Evolutionary conservation across 2,797 vertebrate species (phyloP).

Genomic region (Megalops cyprinoides): DNA sequence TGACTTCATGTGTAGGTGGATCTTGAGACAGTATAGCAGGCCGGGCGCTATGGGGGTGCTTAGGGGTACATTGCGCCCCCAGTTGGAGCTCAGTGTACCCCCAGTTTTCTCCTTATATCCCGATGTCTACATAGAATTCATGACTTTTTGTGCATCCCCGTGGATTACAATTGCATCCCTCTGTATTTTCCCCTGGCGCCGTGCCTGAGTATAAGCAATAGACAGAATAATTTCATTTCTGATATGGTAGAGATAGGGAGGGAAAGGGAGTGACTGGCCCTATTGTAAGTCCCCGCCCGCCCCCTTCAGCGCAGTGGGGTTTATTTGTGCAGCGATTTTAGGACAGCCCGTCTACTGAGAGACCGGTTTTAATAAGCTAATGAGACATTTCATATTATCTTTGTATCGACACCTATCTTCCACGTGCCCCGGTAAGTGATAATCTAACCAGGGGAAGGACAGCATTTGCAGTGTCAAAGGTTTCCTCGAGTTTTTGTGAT

Average conservation of each 20-base stretch:
- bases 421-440: background rate
- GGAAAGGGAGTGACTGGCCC: background rate
- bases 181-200: no score
- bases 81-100: no score
- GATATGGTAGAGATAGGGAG: background rate
- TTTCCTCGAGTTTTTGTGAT: background rate
- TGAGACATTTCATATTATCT: no score
- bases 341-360: background rate
- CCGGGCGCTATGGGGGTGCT: no score
- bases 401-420: background rate
- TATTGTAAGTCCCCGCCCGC: no score
- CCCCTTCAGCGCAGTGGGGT: background rate
- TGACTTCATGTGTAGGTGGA: slow-evolving; percentile 3
- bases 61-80: no score
- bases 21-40: background rate
- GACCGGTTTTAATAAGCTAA: no score
- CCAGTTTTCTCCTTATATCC: no score
- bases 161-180: no score
- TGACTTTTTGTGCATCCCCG: no score
- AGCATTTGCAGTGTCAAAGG: background rate
- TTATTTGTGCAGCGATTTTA: background rate
- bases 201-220: no score
- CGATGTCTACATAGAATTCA: no score
- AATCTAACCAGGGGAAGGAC: background rate
- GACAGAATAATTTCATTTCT: background rate